phyloP scores from a whole-genome alignment of 2,113 vertebrate species.

The Albula glossodonta region DNA sequence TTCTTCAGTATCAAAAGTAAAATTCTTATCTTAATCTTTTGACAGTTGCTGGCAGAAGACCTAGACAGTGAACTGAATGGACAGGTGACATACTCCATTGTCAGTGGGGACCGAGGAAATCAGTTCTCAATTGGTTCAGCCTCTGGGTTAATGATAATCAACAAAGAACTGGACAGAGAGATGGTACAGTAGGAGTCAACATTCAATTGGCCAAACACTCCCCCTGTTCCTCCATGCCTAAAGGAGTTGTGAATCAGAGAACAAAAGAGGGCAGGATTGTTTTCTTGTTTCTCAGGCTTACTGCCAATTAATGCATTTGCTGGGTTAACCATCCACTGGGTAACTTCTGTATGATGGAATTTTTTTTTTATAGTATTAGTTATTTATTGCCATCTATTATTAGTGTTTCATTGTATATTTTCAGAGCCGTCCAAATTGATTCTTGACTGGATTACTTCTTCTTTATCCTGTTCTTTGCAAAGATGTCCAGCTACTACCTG shows the following conservation, averaged over 20 bases:
- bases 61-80: constrained; percentile 89
- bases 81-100: constrained; percentile 87
- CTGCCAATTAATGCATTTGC: neutral
- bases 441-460: neutral
- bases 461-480: constrained; percentile 37
- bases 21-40: neutral
- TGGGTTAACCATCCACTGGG: neutral
- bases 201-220: neutral
- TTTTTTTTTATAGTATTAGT: too few relatives aligned
- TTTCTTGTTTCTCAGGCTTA: neutral
- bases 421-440: neutral
- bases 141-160: constrained; percentile 88
- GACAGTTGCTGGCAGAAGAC: constrained; percentile 90
- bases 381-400: neutral
- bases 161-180: constrained; percentile 92
- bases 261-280: neutral
- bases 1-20: neutral
- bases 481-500: constrained; percentile 91
- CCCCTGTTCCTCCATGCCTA: neutral
- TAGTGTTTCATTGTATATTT: neutral
- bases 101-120: constrained; percentile 84
- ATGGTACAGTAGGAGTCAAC: constrained; percentile 70
- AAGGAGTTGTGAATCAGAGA: neutral
- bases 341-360: neutral
- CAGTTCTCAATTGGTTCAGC: constrained; percentile 89